Percentiles rank a stretch among this genome's conserved stretches.
Evolutionary conservation across 2,113 vertebrate genomes (phyloP).

Genomic region (Psammodynastes pulverulentus): DNA sequence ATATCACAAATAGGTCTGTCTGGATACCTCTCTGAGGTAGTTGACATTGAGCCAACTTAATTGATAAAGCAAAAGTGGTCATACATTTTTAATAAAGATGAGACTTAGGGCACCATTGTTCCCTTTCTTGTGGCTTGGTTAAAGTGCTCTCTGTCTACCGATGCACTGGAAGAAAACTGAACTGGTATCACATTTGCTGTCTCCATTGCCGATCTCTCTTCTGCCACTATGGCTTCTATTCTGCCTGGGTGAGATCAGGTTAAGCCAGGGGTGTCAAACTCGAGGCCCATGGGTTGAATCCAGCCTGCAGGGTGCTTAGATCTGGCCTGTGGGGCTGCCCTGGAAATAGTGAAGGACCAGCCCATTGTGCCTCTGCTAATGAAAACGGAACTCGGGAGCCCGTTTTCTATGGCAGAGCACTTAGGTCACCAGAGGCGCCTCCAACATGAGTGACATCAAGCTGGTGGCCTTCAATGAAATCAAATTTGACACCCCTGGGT

Average conservation of each 20-base stretch:
- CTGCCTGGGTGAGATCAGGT: not conserved
- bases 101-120: not conserved
- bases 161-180: not conserved
- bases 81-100: not conserved
- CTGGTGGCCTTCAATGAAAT: no score
- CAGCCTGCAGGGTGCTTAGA: no score
- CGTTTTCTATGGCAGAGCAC: no score
- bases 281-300: no score
- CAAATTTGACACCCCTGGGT: no score
- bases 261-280: not conserved
- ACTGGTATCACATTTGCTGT: not conserved
- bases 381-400: no score
- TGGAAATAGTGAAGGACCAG: no score
- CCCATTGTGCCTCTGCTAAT: no score
- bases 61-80: not conserved
- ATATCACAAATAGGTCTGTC: not conserved
- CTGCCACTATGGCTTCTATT: not conserved
- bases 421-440: no score
- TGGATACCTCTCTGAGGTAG: not conserved
- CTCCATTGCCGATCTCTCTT: not conserved
- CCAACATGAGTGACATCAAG: no score
- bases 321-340: no score
- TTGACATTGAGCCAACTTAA: not conserved
- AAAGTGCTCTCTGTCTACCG: not conserved
- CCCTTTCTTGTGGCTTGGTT: not conserved